phyloP scores from a whole-genome alignment of 2,797 vertebrate genomes.

The Hippopotamyrus pictus region DNA sequence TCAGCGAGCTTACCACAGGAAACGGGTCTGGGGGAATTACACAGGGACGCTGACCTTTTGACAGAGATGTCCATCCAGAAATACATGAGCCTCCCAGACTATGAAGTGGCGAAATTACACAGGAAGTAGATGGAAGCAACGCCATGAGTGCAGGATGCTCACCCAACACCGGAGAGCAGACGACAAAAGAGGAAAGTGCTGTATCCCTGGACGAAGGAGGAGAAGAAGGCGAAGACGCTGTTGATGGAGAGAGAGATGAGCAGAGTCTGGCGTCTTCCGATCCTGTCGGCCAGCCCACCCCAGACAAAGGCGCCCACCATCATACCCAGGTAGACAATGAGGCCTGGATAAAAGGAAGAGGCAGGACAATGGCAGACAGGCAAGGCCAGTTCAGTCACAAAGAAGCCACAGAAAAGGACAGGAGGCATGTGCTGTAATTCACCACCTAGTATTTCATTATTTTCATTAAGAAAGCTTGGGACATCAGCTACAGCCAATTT shows the following conservation, averaged over 20 bases:
- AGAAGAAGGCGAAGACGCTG: slow-evolving; percentile 95
- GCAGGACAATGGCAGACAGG: not conserved
- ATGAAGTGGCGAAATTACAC: not conserved
- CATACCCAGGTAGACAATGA: slow-evolving; percentile 96
- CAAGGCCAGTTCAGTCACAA: not conserved
- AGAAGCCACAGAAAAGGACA: not conserved
- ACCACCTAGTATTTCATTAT: not conserved
- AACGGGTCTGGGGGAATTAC: not conserved
- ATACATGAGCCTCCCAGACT: not conserved
- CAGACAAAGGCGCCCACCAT: slow-evolving; percentile 96
- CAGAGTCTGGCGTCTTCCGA: slow-evolving; percentile 86
- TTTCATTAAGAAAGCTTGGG: not conserved
- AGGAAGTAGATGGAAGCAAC: not conserved
- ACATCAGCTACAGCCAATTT: not conserved
- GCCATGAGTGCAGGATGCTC: slow-evolving; percentile 46
- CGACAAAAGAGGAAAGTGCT: slow-evolving; percentile 93
- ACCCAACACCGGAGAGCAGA: slow-evolving; percentile 89
- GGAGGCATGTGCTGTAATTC: not conserved
- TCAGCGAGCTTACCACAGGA: not conserved
- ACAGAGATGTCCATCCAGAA: not conserved
- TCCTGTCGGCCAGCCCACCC: slow-evolving; percentile 87
- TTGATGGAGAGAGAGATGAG: slow-evolving; percentile 98
- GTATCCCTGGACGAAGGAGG: slow-evolving; percentile 94
- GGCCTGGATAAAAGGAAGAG: slow-evolving; percentile 58
- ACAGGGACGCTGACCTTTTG: not conserved